Evolutionary conservation across 2,888 invertebrate genomes (phyloP).

Genomic region (Aproaerema taeniolella): DNA sequence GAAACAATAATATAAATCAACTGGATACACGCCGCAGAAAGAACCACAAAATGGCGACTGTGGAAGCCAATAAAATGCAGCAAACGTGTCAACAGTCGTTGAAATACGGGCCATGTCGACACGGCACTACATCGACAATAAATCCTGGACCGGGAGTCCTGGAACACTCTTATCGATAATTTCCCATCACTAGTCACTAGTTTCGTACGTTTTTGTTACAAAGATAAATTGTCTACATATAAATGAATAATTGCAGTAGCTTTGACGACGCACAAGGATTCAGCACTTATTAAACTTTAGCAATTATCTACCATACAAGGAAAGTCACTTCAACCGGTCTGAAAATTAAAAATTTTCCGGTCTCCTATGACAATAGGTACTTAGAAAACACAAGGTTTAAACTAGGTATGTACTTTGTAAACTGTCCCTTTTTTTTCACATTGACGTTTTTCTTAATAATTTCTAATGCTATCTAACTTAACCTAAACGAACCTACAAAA

Average conservation of each 20-base stretch:
- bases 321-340: too few species aligned
- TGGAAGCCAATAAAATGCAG: background rate
- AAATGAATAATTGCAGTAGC: background rate
- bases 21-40: background rate
- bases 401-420: too few species aligned
- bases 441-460: too few species aligned
- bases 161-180: constrained; percentile 32
- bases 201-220: background rate
- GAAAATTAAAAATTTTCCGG: too few species aligned
- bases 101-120: background rate
- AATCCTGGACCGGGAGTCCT: background rate
- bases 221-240: too few species aligned
- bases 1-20: background rate
- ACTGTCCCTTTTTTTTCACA: too few species aligned
- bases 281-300: too few species aligned
- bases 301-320: too few species aligned
- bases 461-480: too few species aligned
- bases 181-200: constrained; percentile 33
- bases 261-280: background rate
- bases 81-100: background rate
- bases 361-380: too few species aligned
- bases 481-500: too few species aligned
- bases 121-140: background rate
- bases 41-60: background rate
- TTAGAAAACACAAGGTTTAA: too few species aligned